Evolutionary conservation across 2,797 vertebrate genomes (phyloP).

Genomic region (Mus caroli): DNA sequence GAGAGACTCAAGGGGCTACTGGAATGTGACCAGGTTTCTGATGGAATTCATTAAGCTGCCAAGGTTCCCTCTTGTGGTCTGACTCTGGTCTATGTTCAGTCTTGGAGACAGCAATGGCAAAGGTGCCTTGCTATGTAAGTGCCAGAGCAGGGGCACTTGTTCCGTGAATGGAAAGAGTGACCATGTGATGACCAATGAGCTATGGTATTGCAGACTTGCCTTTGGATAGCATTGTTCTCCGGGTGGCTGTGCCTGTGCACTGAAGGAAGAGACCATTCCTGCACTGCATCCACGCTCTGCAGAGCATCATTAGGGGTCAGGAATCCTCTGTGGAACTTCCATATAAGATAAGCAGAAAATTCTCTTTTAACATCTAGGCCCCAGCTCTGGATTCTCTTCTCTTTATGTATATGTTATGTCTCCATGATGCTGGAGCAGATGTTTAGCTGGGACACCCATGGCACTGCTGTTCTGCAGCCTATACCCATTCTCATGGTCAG

Average conservation of each 20-base stretch:
- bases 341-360: neutral
- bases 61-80: neutral
- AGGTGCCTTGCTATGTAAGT: neutral
- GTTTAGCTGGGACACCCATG: neutral
- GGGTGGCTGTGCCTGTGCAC: neutral
- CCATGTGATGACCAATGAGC: neutral
- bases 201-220: fast-evolving
- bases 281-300: neutral
- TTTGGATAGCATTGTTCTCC: neutral
- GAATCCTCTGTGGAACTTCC: neutral
- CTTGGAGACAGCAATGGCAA: neutral
- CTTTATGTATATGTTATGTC: fast-evolving
- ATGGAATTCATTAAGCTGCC: neutral
- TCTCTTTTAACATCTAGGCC: neutral
- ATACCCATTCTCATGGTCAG: neutral
- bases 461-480: neutral
- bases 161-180: constrained; percentile 24
- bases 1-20: neutral
- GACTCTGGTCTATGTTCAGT: neutral
- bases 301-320: neutral
- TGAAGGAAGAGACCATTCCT: fast-evolving
- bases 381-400: neutral
- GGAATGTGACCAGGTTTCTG: neutral
- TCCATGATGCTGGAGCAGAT: neutral
- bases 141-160: neutral